Evolutionary conservation across 1,140 invertebrate genomes (phyloP), one percentile per base, ranked within the genome.

Genomic region (Chymomyza costata): DNA sequence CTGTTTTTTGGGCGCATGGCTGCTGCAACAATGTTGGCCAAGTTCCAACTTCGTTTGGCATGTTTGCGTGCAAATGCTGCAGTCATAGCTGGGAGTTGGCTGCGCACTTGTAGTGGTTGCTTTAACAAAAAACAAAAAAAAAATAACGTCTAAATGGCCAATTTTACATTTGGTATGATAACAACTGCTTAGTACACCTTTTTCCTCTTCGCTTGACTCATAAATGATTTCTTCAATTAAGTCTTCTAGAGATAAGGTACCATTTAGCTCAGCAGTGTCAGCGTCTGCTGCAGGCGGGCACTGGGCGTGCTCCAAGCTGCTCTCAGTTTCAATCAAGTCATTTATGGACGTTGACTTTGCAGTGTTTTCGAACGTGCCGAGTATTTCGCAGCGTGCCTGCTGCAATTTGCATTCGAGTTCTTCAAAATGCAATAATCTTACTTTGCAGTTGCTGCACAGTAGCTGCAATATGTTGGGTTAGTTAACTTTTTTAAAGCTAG

Each of bases 1-100:
- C 1, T 92, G 92, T 61, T 91, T 91, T 45, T 89, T n/a, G n/a
- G n/a, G 1, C 92, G 28, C 6, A 5, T 3, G 1, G 35, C 16
- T 15, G 3, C 8, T n/a, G n/a, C 31, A 37, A 19, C 16, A 17
- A 30, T n/a, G n/a, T n/a, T n/a, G n/a, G n/a, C n/a, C 16, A 34
- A 34, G 2, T 11, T 30, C 3, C 8, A 8, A 8, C 3, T 92
- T 2, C 92, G 90, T 62, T 93, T 91, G 3, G 92, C 89, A 46
- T 92, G 88, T 19, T 18, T 15, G 6, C 15, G 34, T 6, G n/a
- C 21, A 25, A 8, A 3, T 25, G 21, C 3, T 25, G 21, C 21
- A 25, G 8, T 3, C 21, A 25, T 25, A 25, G 21, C 21, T 25
- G 8, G 3, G 21, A 8, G 21, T 25, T 25, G 3, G 3, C 21